Base-by-base conservation (phyloP, 2,113 vertebrate genomes). In the Eidolon helvum region DNA sequence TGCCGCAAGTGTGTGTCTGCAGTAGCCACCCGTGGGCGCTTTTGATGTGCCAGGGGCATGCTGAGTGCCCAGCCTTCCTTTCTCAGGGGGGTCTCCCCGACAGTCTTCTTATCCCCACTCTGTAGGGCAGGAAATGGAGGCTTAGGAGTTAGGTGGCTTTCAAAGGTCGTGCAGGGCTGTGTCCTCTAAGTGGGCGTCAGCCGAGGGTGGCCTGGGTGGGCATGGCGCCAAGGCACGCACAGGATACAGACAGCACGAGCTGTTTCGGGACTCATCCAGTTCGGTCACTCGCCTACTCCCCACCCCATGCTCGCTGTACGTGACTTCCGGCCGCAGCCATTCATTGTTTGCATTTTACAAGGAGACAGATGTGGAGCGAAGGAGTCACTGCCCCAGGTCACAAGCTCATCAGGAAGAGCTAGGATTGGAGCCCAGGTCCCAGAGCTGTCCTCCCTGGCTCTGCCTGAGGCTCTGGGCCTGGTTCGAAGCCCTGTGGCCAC, bases 21-120 rank as follows among this genome's bases (percentile, higher is more conserved):
- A n/a, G 1, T 1, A 0, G 55, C 3, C 10, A 4, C 18, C 24
- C 28, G 0, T 0, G 1, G 40, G 22, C 5, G 0, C 53, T 33
- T 15, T 4, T 0, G 28, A 5, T 5, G 53, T 2, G 4, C 43
- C 65, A 14, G 21, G 0, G 1, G 14, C 8, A 0, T 1, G 0
- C 38, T 19, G 21, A 0, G 28, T 9, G 9, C 26, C 2, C 3
- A 38, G 2, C 61, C 14, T 12, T 28, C 75, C 33, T 57, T 10
- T 8, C 24, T 45, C n/a, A n/a, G 5, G 2, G 2, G 4, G 14
- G 2, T 38, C 26, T 48, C 79, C 57, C 74, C 65, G 15, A 12
- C 55, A 11, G 7, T 18, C 33, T 24, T 45, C 43, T 80, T 43
- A 43, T 4, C 26, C 43, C 19, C 19, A 10, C 16, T 10, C 45